Conservation (phyloP, 1,140 invertebrate genomes). For the Drosophila ohnishii region DNA sequence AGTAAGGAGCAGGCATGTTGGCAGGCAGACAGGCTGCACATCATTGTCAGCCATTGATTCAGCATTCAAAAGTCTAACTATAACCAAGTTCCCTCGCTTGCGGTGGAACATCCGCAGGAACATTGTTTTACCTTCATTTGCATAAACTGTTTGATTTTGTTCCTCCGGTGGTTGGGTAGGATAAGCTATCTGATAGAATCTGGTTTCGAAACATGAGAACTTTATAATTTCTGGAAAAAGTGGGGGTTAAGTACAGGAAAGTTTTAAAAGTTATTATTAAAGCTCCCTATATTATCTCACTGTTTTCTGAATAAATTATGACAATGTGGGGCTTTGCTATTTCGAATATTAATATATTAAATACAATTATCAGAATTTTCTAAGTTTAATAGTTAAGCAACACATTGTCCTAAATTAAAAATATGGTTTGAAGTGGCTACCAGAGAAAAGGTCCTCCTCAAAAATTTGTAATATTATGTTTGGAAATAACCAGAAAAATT, state of each 20-base stretch:
- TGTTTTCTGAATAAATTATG: too few relatives aligned
- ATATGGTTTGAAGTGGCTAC: too few relatives aligned
- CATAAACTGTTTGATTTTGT: constrained; percentile 31
- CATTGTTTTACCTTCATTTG: constrained; percentile 24
- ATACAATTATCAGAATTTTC: too few relatives aligned
- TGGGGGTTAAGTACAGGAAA: background rate
- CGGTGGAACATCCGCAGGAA: constrained; percentile 11
- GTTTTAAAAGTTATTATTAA: background rate
- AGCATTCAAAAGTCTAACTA: constrained; percentile 17
- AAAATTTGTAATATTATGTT: too few relatives aligned
- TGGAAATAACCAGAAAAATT: too few relatives aligned
- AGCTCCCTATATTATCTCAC: too few relatives aligned
- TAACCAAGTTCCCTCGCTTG: constrained; percentile 1
- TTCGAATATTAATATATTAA: too few relatives aligned
- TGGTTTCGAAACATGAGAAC: background rate
- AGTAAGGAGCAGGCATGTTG: background rate
- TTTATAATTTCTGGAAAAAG: background rate
- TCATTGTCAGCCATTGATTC: constrained; percentile 43
- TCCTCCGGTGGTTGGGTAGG: background rate
- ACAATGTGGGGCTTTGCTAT: too few relatives aligned
- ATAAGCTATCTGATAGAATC: background rate
- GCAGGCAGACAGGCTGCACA: constrained; percentile 25
- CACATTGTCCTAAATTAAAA: too few relatives aligned
- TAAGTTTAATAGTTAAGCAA: too few relatives aligned
- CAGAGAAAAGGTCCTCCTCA: too few relatives aligned